Base-by-base conservation (phyloP, 2,113 vertebrate species). In the Nerophis lumbriciformis region DNA sequence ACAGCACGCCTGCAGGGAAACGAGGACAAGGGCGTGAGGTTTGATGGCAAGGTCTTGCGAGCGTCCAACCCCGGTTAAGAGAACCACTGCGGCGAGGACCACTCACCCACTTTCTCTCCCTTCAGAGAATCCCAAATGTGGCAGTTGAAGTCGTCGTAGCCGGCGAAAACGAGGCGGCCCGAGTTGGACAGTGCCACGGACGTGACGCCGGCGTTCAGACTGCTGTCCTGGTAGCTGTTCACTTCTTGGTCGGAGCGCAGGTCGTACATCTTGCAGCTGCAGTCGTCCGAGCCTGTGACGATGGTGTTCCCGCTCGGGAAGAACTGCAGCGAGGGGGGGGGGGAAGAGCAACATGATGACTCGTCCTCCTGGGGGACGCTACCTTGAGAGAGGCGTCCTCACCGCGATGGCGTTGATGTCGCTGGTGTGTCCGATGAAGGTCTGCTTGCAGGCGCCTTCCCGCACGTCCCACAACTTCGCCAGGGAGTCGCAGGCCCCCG, bases 91-190 rank as follows among this genome's bases (percentile, higher is more conserved):
- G 28, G 28, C 42, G 42, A 45, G 13, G 28, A 42, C 4, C 8
- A 79, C 95, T 90, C 59, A 98, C 96, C 96, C 53, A 95, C 93
- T 87, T 93, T 91, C 77, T 98, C 95, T 36, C 94, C 96, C 83
- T 99, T 98, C 72, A 99, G 90, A 0, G 94, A 89, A 65, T 98
- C 95, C 96, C 96, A 98, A 38, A 98, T 94, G 3, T 98, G 96
- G 85, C 96, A 99, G 86, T 98, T 99, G 89, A 98, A 99, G 88
- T 99, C 94, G 0, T 98, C 96, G 1, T 99, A 98, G 6, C 96
- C 95, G 0, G 95, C 94, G 48, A 99, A 89, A 82, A 99, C 84
- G 19, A 99, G 94, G 65, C 95, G 94, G 0, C 95, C 95, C 0
- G 95, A 98, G 81, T 87, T 90, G 44, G 95, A 98, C 69, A 99